These are phyloP conservation scores for Dichetophora obliterata DNA, from an alignment of 2,888 invertebrate species.

Conservation along the genomic window DNA sequence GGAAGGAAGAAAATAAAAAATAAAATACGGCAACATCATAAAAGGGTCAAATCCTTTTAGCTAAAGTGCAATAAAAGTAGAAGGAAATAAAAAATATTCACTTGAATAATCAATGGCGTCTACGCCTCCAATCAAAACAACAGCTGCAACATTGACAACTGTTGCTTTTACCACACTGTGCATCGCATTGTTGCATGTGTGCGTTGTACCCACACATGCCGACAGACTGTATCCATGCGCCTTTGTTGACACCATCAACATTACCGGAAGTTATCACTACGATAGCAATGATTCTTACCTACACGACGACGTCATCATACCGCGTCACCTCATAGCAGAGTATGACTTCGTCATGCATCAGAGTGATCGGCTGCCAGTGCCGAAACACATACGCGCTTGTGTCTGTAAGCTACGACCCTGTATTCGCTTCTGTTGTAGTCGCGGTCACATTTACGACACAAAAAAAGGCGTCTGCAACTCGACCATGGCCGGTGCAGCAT, in stretches of 20 bases:
- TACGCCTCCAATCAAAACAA: not conserved
- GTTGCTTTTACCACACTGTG: slow-evolving; percentile 1
- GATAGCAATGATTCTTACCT: slow-evolving; percentile 53
- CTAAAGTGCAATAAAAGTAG: not conserved
- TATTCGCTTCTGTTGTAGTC: slow-evolving; percentile 65
- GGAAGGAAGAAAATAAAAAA: not conserved
- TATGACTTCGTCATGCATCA: slow-evolving; percentile 60
- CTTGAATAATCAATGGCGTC: not conserved
- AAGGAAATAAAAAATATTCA: not conserved
- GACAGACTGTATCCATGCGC: slow-evolving; percentile 59
- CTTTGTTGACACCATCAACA: slow-evolving; percentile 64
- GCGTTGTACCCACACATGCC: not conserved
- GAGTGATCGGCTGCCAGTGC: slow-evolving; percentile 54
- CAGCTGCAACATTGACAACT: not conserved
- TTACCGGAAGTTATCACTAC: slow-evolving; percentile 57
- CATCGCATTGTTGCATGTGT: not conserved
- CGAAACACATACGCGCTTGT: slow-evolving; percentile 63
- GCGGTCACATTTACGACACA: slow-evolving; percentile 54
- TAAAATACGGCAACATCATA: not conserved
- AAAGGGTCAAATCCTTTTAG: not conserved
- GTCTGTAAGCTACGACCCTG: slow-evolving; percentile 64
- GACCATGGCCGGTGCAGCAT: not conserved
- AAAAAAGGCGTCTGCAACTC: slow-evolving; percentile 45
- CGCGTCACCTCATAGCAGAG: slow-evolving; percentile 56
- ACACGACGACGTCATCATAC: slow-evolving; percentile 61